Percentiles rank a stretch among this genome's conserved stretches.
These are phyloP conservation scores for Spondyliosoma cantharus DNA, from an alignment of 2,797 vertebrate genomes.

Conservation along the genomic window DNA sequence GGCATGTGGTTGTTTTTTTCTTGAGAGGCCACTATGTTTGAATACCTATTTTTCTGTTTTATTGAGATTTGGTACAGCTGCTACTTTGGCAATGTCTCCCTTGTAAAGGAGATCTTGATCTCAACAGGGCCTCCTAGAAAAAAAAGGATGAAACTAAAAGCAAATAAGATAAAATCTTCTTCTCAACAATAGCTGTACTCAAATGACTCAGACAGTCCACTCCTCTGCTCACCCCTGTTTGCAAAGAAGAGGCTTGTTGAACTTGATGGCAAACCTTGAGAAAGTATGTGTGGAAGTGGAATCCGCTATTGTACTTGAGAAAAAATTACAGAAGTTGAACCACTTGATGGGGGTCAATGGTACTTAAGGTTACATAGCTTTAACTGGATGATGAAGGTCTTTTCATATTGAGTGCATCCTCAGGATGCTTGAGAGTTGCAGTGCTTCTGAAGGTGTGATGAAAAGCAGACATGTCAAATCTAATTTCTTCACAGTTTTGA, in stretches of 20 bases:
- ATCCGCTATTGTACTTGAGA: slow-evolving; percentile 30
- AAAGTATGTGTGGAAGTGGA: slow-evolving; percentile 24
- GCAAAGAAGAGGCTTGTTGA: slow-evolving; percentile 54
- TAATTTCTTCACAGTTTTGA: background rate
- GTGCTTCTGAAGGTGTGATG: background rate
- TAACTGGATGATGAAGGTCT: slow-evolving; percentile 46
- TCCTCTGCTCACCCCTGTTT: slow-evolving; percentile 22
- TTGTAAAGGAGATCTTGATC: no score
- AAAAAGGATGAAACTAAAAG: no score
- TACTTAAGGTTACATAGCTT: slow-evolving; percentile 30
- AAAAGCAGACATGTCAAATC: background rate
- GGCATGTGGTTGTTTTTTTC: no score
- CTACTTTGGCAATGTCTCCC: no score
- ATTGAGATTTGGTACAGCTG: no score
- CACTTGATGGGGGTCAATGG: slow-evolving; percentile 38
- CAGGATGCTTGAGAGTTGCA: slow-evolving; percentile 15
- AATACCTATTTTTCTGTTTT: no score
- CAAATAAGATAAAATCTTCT: background rate
- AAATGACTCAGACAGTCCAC: slow-evolving; percentile 43
- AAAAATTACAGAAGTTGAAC: slow-evolving; percentile 46
- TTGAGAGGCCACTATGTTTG: no score
- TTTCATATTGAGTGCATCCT: slow-evolving; percentile 30
- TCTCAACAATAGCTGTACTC: slow-evolving; percentile 11
- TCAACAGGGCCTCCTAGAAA: no score
- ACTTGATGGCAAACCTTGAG: slow-evolving; percentile 52